phyloP scores from a whole-genome alignment of 2,888 invertebrate genomes.

The Luperina testacea region DNA sequence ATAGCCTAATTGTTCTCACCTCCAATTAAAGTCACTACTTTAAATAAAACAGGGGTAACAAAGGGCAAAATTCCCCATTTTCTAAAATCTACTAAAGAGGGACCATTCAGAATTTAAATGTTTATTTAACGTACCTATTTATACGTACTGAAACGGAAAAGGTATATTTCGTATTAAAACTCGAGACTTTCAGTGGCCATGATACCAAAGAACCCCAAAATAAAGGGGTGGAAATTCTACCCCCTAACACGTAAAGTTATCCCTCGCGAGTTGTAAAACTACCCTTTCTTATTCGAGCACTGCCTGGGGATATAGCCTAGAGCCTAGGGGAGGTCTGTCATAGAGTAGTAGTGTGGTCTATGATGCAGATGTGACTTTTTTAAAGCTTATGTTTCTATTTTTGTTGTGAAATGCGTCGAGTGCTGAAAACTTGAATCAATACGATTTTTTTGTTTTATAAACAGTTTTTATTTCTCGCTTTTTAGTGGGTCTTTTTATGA shows the following conservation, averaged over 20 bases:
- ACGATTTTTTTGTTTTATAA: too few species aligned
- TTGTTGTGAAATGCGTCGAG: not conserved
- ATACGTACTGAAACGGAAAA: slow-evolving; percentile 51
- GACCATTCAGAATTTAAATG: slow-evolving; percentile 34
- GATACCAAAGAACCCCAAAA: slow-evolving; percentile 78
- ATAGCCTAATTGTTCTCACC: slow-evolving; percentile 15
- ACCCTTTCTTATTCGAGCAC: slow-evolving; percentile 84
- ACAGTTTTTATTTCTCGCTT: too few species aligned
- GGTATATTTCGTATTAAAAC: slow-evolving; percentile 66
- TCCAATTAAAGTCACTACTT: slow-evolving; percentile 8
- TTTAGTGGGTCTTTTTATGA: too few species aligned
- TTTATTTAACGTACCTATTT: slow-evolving; percentile 48
- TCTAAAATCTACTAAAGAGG: slow-evolving; percentile 45
- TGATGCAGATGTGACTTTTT: not conserved
- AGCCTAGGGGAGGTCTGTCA: slow-evolving; percentile 79
- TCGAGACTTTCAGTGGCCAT: slow-evolving; percentile 72
- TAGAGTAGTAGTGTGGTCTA: slow-evolving; percentile 64
- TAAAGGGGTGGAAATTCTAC: slow-evolving; percentile 80
- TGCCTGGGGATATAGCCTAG: slow-evolving; percentile 79
- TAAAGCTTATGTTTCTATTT: not conserved
- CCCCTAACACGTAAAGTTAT: slow-evolving; percentile 85
- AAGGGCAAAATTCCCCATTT: slow-evolving; percentile 18
- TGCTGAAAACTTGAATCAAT: too few species aligned
- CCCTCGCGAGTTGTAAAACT: slow-evolving; percentile 88
- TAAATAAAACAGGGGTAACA: slow-evolving; percentile 27